Base-by-base conservation (phyloP, 2,113 vertebrate species). In the Peromyscus polionotus region DNA sequence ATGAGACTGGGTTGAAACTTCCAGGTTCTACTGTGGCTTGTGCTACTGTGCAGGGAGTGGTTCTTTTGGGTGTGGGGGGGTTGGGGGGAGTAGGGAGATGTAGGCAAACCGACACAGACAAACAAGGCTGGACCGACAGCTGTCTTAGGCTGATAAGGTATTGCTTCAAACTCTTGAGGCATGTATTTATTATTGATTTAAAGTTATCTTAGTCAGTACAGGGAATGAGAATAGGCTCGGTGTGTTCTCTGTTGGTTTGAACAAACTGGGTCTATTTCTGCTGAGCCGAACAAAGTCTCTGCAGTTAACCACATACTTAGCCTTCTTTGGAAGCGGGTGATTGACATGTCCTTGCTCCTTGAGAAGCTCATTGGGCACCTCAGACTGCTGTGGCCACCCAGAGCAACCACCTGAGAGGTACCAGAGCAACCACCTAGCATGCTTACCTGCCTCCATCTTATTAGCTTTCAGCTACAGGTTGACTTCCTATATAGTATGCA, bases 121-220 rank as follows among this genome's bases (percentile, higher is more conserved):
- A 95, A 88, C 24, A 80, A 95, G 39, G 7, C 17, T 73, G 17
- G 59, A 54, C 45, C 72, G 91, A 73, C 6, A 80, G n/a, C 33
- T 70, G 16, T 45, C 45, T 39, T 63, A 92, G 75, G 33, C 20
- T 63, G 77, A 13, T 54, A 86, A 91, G n/a, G 14, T 91, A 75
- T 86, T 96, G 81, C 39, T 91, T 95, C 51, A 92, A 80, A 90
- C 59, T 42, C 22, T 94, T 91, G 90, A 90, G 86, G 65, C 79
- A 95, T 33, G 17, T 80, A 51, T 22, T 91, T 94, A 54, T 80
- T 81, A 42, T 88, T 97, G 93, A 88, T 90, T 94, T 95, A 59
- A 90, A 94, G 77, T 91, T 36, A 84, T 63, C 63, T 80, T 70
- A 57, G 65, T 28, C 89, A 80, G n/a, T 26, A 72, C 67, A 68